Base-by-base conservation (phyloP, 2,888 invertebrate species). In the Omphaloscelis lunosa region DNA sequence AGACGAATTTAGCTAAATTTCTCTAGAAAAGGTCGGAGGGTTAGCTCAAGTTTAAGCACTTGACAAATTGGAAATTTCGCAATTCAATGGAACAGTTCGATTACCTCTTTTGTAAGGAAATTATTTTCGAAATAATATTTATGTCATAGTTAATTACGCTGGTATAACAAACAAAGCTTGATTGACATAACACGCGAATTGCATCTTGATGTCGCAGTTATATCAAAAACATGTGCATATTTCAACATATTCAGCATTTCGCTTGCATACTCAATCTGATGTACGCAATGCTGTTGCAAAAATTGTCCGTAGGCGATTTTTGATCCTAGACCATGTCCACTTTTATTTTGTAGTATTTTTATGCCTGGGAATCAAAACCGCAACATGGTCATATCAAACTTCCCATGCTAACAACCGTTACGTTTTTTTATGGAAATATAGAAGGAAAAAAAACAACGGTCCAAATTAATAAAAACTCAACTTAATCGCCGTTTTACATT, bases 201-300 rank as follows among this genome's bases (percentile, higher is more conserved):
- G 76, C 80, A 89, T 89, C 90, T 88, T 90, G 84, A 87, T 87
- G 81, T 79, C 75, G 75, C 77, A 81, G 85, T 86, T 80, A 85
- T 85, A 86, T 88, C 77, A 84, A 79, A 81, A 88, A 88, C 86
- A 84, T 79, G 86, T 89, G 85, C 87, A 91, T 91, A 87, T 89
- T 90, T 89, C 86, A 90, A 85, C 80, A 86, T 86, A 87, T 87
- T 85, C 85, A 80, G 75, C 84, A 83, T 87, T 85, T 88, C 75
- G 81, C 79, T 89, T 90, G 89, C 86, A 90, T 91, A 89, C 90
- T 89, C 88, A 89, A 87, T 89, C 78, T 85, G 83, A 89, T 87
- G 83, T 82, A 83, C 85, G 88, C 85, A 86, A 82, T 84, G 83
- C 83, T 87, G 89, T 84, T 80, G 87, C 85, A 88, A 90, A 90